A percentile compares a stretch with the other conserved stretches of the same genome.
These are phyloP conservation scores for Lepidonotus clava DNA, from an alignment of 2,888 invertebrate species.

Conservation along the genomic window DNA sequence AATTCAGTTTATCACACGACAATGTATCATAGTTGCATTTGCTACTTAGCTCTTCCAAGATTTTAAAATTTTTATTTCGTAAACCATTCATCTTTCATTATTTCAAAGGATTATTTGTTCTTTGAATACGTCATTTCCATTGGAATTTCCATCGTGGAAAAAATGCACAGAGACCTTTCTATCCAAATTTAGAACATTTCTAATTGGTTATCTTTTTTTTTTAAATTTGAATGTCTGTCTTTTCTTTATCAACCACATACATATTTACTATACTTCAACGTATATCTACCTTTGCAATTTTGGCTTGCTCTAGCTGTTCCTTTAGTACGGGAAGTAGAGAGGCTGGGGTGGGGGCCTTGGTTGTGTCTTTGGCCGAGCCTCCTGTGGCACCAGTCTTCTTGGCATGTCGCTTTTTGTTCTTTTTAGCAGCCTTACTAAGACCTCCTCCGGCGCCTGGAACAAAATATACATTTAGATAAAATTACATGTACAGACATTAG, in stretches of 20 bases:
- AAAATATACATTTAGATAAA: neutral
- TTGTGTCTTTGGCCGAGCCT: neutral
- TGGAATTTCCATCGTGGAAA: too few relatives aligned
- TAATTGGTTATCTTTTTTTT: neutral
- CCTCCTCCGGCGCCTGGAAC: neutral
- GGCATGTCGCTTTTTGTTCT: slow-evolving; percentile 20
- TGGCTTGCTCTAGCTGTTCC: neutral
- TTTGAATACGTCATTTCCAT: too few relatives aligned
- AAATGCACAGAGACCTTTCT: too few relatives aligned
- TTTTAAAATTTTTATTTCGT: too few relatives aligned
- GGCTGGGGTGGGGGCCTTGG: neutral
- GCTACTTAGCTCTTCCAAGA: too few relatives aligned
- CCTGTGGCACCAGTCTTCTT: neutral
- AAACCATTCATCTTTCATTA: too few relatives aligned
- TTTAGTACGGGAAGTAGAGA: neutral
- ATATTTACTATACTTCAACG: neutral
- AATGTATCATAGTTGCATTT: too few relatives aligned
- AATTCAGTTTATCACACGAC: too few relatives aligned
- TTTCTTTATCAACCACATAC: neutral
- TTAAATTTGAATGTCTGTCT: neutral
- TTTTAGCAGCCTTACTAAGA: slow-evolving; percentile 17
- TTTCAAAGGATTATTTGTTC: too few relatives aligned
- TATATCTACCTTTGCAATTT: neutral
- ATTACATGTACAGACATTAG: too few relatives aligned
- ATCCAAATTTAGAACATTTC: neutral